Base-by-base conservation (phyloP, 2,113 vertebrate species). In the Pteruthius melanotis region DNA sequence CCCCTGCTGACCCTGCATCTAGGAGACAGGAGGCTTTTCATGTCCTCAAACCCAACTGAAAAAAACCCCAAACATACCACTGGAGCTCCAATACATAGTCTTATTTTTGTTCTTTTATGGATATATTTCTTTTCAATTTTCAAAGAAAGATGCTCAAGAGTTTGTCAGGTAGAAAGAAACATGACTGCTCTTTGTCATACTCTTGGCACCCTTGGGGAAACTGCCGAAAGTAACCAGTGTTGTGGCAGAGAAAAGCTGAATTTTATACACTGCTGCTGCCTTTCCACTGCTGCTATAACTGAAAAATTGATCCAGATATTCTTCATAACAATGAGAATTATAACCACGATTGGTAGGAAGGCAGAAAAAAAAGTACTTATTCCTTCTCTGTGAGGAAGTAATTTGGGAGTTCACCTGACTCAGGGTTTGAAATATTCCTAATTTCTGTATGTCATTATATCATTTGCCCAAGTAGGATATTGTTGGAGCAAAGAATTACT, bases 1-100 rank as follows among this genome's bases (percentile, higher is more conserved):
- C 94, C 93, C 76, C 93, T 97, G 60, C 90, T 97, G 94, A 63
- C 63, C 21, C 31, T 64, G 42, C 14, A 33, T 17, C 40, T 60
- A 42, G 90, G 71, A 88, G 31, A 23, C 23, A 52, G 54, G 10
- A 4, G 3, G 22, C 10, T 83, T 63, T 60, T 40, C 4, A 5
- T 0, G 0, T 47, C 64, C 63, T 71, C n/a, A 93, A 93, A 83
- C 16, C 19, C 71, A 74, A 40, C 14, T 28, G 24, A 65, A 72
- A 72, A 61, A 44, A 50, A 0, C 0, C 2, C 3, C 2, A 0
- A 71, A 39, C 6, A 52, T 6, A 57, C 16, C 22, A 54, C 39
- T 26, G 14, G 31, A 88, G 6, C 4, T 57, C 23, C 9, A 27
- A 2, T 7, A 27, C 3, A 14, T 7, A 30, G 20, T 40, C 49